A percentile compares a stretch with the other conserved stretches of the same genome.
Evolutionary conservation across 2,797 vertebrate genomes (phyloP).

Genomic region (Hafferia zeledoni): DNA sequence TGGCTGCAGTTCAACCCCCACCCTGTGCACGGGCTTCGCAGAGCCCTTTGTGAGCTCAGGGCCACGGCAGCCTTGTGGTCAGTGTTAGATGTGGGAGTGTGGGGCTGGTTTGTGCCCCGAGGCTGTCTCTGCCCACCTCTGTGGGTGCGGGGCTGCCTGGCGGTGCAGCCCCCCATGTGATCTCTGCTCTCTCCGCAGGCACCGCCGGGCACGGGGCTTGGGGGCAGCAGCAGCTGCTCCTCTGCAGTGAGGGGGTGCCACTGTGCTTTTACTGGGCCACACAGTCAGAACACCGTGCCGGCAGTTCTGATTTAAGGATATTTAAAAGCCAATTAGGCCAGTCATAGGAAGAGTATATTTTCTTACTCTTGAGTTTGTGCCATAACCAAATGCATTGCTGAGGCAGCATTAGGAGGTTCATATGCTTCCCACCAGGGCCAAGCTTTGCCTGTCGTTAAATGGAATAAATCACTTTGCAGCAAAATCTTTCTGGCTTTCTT

Average conservation of each 20-base stretch:
- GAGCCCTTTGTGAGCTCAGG: not conserved
- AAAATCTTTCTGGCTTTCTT: not conserved
- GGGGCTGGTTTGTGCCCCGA: not conserved
- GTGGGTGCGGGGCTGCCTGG: no score
- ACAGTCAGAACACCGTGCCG: not conserved
- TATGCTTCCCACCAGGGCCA: not conserved
- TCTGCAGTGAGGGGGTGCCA: not conserved
- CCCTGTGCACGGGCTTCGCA: not conserved
- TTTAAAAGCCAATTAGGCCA: not conserved
- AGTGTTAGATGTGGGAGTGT: not conserved
- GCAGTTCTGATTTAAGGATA: not conserved
- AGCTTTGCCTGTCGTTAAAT: not conserved
- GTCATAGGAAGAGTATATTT: not conserved
- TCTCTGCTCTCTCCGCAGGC: no score
- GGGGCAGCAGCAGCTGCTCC: not conserved
- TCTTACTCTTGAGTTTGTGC: not conserved
- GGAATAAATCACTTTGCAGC: not conserved
- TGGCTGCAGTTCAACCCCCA: not conserved
- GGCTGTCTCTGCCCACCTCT: not conserved
- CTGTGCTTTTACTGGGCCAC: not conserved
- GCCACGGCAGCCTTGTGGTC: not conserved
- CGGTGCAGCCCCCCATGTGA: no score
- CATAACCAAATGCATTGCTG: not conserved
- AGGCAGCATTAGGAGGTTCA: not conserved
- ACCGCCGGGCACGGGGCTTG: no score